A percentile compares a stretch with the other conserved stretches of the same genome.
These are phyloP conservation scores for Barypeithes pellucidus DNA, from an alignment of 2,888 invertebrate genomes.

Conservation along the genomic window DNA sequence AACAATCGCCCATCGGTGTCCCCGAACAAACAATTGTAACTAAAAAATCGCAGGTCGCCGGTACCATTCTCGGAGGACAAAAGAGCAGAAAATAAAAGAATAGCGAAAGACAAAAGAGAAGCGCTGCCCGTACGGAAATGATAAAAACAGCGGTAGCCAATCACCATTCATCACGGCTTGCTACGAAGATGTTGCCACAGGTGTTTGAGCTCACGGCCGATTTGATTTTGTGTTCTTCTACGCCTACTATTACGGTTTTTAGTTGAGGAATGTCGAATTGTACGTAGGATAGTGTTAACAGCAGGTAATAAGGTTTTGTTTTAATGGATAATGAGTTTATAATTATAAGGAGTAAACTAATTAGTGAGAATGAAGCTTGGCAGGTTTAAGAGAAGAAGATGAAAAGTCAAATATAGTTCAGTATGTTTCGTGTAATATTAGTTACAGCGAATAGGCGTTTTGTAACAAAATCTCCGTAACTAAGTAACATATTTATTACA, in stretches of 20 bases:
- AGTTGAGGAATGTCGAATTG: constrained; percentile 41
- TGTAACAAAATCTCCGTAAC: no score
- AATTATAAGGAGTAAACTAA: constrained; percentile 1
- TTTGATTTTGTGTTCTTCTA: constrained; percentile 48
- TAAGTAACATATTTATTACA: no score
- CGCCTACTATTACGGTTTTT: constrained; percentile 49
- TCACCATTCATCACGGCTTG: constrained; percentile 61
- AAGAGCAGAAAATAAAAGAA: constrained; percentile 47
- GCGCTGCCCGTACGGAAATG: constrained; percentile 47
- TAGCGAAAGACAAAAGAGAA: constrained; percentile 48
- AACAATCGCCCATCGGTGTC: constrained; percentile 28
- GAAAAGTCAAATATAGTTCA: no score
- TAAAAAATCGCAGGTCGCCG: constrained; percentile 25
- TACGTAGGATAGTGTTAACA: constrained; percentile 29
- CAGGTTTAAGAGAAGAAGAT: no score
- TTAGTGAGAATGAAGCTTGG: background rate
- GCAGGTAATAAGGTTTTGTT: constrained; percentile 30
- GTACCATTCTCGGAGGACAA: constrained; percentile 33
- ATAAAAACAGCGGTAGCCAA: constrained; percentile 59
- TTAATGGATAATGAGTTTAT: background rate
- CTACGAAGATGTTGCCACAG: constrained; percentile 40
- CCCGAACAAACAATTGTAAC: constrained; percentile 28
- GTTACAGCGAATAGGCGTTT: no score
- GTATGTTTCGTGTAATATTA: no score
- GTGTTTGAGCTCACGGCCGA: constrained; percentile 38